Evolutionary conservation across 2,113 vertebrate species (phyloP).

Genomic region (Forbesichthys papilliferus): DNA sequence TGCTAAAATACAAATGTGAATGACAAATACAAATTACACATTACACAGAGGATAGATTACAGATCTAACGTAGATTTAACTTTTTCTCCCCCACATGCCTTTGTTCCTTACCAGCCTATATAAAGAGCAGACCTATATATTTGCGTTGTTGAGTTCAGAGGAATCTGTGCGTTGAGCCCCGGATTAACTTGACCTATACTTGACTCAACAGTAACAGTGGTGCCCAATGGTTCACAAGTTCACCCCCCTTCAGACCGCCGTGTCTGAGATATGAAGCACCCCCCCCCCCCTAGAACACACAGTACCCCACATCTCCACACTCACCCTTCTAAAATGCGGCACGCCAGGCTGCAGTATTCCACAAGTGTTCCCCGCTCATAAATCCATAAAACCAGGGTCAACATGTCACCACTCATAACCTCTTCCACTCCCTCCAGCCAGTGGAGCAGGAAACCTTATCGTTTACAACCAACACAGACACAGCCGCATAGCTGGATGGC

Average conservation of each 20-base stretch:
- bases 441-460: slow-evolving; percentile 57
- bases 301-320: slow-evolving; percentile 8
- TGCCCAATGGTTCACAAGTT: slow-evolving; percentile 56
- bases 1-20: too few relatives aligned
- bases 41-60: not conserved
- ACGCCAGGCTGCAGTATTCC: not conserved
- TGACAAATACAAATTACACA: too few relatives aligned
- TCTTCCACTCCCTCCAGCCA: slow-evolving; percentile 32
- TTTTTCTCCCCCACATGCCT: not conserved
- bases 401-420: slow-evolving; percentile 57
- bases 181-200: slow-evolving; percentile 66
- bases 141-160: slow-evolving; percentile 46
- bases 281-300: not conserved
- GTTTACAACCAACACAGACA: slow-evolving; percentile 58
- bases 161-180: slow-evolving; percentile 51
- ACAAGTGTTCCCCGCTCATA: slow-evolving; percentile 53
- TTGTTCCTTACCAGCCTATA: slow-evolving; percentile 15
- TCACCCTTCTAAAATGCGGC: slow-evolving; percentile 11
- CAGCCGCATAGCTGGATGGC: slow-evolving; percentile 56
- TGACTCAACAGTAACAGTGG: slow-evolving; percentile 57
- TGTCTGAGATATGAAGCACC: slow-evolving; percentile 29
- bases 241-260: slow-evolving; percentile 45
- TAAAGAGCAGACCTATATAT: slow-evolving; percentile 53
- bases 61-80: not conserved
- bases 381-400: slow-evolving; percentile 62